Evolutionary conservation across 2,113 vertebrate genomes (phyloP).

Genomic region (Hippolais icterina): DNA sequence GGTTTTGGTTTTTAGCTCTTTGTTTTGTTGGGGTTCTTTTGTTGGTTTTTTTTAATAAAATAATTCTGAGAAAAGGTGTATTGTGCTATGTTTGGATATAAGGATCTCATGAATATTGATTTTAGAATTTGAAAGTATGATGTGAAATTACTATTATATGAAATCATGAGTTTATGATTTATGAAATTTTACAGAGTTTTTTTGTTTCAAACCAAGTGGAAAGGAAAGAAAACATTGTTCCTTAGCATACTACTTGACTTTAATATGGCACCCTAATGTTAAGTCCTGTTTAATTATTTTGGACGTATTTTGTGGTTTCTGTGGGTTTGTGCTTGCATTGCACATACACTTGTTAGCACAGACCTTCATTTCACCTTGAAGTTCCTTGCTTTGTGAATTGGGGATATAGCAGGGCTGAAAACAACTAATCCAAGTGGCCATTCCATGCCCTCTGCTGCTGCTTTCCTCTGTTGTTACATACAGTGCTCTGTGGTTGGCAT

Average conservation of each 20-base stretch:
- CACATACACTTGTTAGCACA: background rate
- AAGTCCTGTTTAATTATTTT: background rate
- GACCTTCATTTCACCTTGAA: background rate
- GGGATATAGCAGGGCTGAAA: background rate
- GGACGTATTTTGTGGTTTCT: background rate
- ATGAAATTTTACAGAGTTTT: background rate
- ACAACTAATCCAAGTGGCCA: background rate
- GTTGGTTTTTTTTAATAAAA: background rate
- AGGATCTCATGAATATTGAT: background rate
- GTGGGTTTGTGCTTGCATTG: background rate
- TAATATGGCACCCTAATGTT: background rate
- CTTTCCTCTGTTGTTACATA: accelerated
- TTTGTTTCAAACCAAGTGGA: background rate
- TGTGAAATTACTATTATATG: background rate
- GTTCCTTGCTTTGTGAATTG: background rate
- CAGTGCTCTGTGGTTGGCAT: background rate
- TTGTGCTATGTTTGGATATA: background rate
- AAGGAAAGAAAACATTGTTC: background rate
- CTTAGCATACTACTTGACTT: accelerated
- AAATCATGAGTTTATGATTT: background rate
- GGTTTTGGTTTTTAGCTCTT: background rate
- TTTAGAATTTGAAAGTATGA: background rate
- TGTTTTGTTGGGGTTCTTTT: too few species aligned
- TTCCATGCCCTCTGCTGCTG: background rate
- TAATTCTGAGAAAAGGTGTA: background rate